Conservation (phyloP, 2,888 invertebrate genomes). For the Caenorhabditis uteleia region DNA sequence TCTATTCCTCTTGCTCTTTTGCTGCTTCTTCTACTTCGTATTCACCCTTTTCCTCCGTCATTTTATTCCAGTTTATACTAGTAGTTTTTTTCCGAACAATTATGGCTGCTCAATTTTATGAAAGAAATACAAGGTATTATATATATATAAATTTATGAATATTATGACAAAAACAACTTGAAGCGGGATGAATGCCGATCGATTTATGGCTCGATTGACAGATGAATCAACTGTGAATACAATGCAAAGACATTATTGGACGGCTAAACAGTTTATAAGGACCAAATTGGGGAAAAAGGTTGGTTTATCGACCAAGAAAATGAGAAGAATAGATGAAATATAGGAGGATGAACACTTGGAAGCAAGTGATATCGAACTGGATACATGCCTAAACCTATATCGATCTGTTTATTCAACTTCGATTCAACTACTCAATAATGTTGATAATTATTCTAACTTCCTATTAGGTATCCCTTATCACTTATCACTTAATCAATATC, state of each 20-base stretch:
- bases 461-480: slow-evolving; percentile 77
- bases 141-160: neutral
- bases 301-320: neutral
- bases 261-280: slow-evolving; percentile 84
- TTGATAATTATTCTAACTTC: slow-evolving; percentile 80
- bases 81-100: slow-evolving; percentile 3
- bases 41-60: neutral
- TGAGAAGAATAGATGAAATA: neutral
- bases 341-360: slow-evolving; percentile 92
- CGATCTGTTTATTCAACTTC: slow-evolving; percentile 71
- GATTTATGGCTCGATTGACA: slow-evolving; percentile 54
- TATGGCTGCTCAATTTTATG: slow-evolving; percentile 51
- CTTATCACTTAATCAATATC: too few relatives aligned
- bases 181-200: slow-evolving; percentile 66
- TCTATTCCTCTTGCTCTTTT: slow-evolving; percentile 19
- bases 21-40: neutral
- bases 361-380: slow-evolving; percentile 92
- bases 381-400: slow-evolving; percentile 85
- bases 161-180: slow-evolving; percentile 4
- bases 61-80: slow-evolving; percentile 5
- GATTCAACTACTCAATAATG: slow-evolving; percentile 71
- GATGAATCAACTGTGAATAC: slow-evolving; percentile 59
- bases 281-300: slow-evolving; percentile 62
- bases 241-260: slow-evolving; percentile 95
- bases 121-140: slow-evolving; percentile 46